A percentile compares a stretch with the other conserved stretches of the same genome.
Conservation (phyloP, 2,113 vertebrate species). For the Plecotus auritus region DNA sequence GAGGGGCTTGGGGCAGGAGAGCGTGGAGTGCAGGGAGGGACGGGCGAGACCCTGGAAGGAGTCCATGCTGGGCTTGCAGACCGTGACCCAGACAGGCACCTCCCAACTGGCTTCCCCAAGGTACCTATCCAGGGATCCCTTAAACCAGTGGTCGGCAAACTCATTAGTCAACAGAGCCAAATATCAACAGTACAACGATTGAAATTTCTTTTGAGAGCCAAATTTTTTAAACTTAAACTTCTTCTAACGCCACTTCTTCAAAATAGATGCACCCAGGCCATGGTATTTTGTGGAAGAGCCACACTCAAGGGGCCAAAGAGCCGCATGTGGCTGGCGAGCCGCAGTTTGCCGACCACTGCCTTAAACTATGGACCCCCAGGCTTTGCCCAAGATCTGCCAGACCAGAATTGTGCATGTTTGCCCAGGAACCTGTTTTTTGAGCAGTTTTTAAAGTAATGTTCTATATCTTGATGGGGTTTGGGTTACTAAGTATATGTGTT, state of each 20-base stretch:
- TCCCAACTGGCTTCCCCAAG: neutral
- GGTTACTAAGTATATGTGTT: neutral
- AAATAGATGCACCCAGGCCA: no score
- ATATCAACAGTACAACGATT: no score
- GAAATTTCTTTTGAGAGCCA: no score
- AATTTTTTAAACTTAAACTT: no score
- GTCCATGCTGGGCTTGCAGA: neutral
- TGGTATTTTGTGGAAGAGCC: no score
- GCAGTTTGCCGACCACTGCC: neutral
- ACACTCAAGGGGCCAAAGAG: no score
- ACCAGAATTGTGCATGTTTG: neutral
- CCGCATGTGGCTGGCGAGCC: no score
- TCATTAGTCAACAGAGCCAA: no score
- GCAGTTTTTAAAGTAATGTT: neutral
- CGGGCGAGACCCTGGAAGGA: fast-evolving
- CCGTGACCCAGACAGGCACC: neutral
- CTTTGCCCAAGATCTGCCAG: neutral
- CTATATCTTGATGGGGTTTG: neutral
- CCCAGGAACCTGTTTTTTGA: neutral
- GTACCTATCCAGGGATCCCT: neutral
- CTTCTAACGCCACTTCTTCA: no score
- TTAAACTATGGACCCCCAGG: neutral
- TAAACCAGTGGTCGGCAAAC: neutral
- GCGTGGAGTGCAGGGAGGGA: fast-evolving
- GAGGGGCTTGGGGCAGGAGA: neutral